Evolutionary conservation across 2,797 vertebrate genomes (phyloP).

Genomic region (Novumbra hubbsi): DNA sequence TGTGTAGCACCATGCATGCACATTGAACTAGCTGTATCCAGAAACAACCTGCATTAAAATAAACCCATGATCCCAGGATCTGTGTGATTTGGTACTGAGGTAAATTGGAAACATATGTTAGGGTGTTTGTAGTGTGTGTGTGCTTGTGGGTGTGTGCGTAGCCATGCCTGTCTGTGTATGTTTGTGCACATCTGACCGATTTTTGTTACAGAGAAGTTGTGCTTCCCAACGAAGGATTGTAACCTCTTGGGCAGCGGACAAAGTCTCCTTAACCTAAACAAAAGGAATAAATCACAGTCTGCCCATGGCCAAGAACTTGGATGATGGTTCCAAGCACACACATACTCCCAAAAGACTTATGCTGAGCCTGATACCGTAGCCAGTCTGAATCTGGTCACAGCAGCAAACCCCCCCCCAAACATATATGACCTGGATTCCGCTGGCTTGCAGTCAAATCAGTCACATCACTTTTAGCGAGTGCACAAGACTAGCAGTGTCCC

Average conservation of each 20-base stretch:
- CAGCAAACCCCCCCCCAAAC: slow-evolving; percentile 5
- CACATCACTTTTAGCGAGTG: background rate
- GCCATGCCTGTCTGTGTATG: background rate
- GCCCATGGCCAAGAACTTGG: slow-evolving; percentile 17
- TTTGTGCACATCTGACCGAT: background rate
- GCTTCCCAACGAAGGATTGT: background rate
- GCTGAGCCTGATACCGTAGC: slow-evolving; percentile 62
- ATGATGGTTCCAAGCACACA: slow-evolving; percentile 23
- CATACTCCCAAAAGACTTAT: slow-evolving; percentile 67
- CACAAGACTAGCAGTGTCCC: background rate
- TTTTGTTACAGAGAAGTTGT: background rate
- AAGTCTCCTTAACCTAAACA: background rate
- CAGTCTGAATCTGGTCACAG: slow-evolving; percentile 61
- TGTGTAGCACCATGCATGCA: background rate
- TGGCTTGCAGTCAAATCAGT: slow-evolving; percentile 54
- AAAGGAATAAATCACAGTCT: background rate
- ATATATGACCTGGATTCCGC: slow-evolving; percentile 67
- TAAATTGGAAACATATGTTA: slow-evolving; percentile 69
- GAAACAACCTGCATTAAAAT: slow-evolving; percentile 31
- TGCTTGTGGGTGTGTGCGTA: background rate
- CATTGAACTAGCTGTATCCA: background rate
- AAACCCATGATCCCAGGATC: slow-evolving; percentile 44
- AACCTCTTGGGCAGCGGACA: background rate
- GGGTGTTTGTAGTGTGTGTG: background rate
- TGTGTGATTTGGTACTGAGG: slow-evolving; percentile 1